Base-by-base conservation (phyloP, 2,797 vertebrate genomes). In the Hyperoplus lanceolatus region DNA sequence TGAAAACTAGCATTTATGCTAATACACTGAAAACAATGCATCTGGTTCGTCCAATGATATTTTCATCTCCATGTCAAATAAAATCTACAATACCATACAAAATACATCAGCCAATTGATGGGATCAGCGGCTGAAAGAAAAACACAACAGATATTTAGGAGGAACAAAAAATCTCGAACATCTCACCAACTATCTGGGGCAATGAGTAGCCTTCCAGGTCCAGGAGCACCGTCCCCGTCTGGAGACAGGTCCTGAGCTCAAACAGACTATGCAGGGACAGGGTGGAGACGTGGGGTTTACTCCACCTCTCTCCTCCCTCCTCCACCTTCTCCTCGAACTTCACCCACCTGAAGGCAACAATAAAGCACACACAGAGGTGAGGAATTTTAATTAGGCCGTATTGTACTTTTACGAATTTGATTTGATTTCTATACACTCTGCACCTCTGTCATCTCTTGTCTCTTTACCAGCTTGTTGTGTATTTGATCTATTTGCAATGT, bases 301-400 rank as follows among this genome's bases (percentile, higher is more conserved):
- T 99, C 98, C 98, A 99, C 76, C 98, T 88, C 74, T 99, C 98
- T 0, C 98, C 98, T 0, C 98, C 98, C 83, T 99, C 97, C 83
- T 99, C 98, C 56, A 99, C 98, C 89, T 99, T 99, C 87, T 99
- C 98, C 89, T 99, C 98, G 53, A 99, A 99, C 90, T 99, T 99
- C 82, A 99, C 96, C 98, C 98, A 99, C 90, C 98, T 99, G 90
- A 14, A 90, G 85, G 0, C 13, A 70, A 38, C 2, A 70, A 66
- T 82, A 64, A 80, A 15, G 21, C 57, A 72, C 45, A 43, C 45
- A 56, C 14, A 63, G 2, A 4, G 5, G 56, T 1, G 0, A 2
- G 8, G 4, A 12, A 14, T 6, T 13, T 29, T 29, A 29, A 29
- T 29, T 29, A 29, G 29, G 29, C 29, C 29, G 29, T 29, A 29